These are phyloP conservation scores for Drosophila baimaii DNA, from an alignment of 1,140 invertebrate genomes.

Conservation along the genomic window DNA sequence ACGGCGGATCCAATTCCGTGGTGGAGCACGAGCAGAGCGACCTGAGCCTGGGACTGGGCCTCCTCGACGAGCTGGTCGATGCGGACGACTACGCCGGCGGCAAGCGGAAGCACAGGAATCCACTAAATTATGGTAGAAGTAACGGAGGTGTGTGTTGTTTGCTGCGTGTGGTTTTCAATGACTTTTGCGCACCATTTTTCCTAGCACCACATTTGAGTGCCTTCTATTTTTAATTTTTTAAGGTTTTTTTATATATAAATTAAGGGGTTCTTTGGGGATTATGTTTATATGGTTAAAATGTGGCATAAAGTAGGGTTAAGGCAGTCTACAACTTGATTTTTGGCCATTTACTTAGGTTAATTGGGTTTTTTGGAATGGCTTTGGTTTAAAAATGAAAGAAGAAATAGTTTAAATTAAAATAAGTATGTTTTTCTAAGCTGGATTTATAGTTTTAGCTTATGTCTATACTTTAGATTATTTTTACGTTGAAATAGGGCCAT, in stretches of 20 bases:
- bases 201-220: constrained; percentile 68
- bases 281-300: not conserved
- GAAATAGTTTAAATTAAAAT: not conserved
- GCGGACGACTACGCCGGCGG: constrained; percentile 53
- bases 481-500: not conserved
- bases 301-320: not conserved
- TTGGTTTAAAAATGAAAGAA: too few species aligned
- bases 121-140: constrained; percentile 84
- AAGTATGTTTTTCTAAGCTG: not conserved
- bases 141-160: constrained; percentile 83
- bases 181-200: constrained; percentile 80
- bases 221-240: constrained; percentile 40
- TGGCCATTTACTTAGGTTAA: too few species aligned
- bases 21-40: constrained; percentile 69
- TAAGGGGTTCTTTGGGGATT: too few species aligned
- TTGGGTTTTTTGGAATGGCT: too few species aligned
- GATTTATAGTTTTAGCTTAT: not conserved
- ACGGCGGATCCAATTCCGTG: constrained; percentile 21
- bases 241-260: not conserved
- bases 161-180: constrained; percentile 83
- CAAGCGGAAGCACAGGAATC: constrained; percentile 76
- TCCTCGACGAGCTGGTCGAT: constrained; percentile 73
- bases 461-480: too few species aligned
- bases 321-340: not conserved
- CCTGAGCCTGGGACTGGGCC: constrained; percentile 59